Evolutionary conservation across 2,113 vertebrate species (phyloP), one percentile per base, ranked within the genome.

Genomic region (Amia ocellicauda): DNA sequence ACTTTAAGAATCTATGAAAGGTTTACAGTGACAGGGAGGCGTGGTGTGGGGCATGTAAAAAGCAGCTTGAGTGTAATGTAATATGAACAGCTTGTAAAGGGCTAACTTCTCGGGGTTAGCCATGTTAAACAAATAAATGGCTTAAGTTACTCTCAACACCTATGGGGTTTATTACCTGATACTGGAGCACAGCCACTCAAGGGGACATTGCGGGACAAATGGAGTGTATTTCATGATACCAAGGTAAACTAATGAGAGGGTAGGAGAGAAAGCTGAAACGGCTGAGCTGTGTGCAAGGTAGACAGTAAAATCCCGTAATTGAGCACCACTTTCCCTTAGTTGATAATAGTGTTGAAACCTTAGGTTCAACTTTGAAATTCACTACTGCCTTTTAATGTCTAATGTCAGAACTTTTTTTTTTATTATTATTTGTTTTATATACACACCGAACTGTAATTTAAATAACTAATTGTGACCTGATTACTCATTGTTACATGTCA

Each of bases 61-160:
- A 70, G 55, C 66, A 71, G 74, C 76, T 71, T 73, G 78, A 54
- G 40, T 73, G 67, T 86, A 85, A 85, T 72, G 66, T 79, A 80
- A 82, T 84, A 83, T 78, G 72, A 82, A 80, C 69, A 79, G 74
- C 68, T 80, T 82, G 65, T 67, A 73, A 71, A 68, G 67, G 74
- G 71, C 59, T 64, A 59, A 69, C 71, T 69, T 73, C 78, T 78
- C 66, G 76, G 58, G 72, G 70, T 86, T 79, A 80, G 70, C 71
- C 61, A 78, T 80, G 75, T 88, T 85, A 85, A 85, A 82, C 80
- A 87, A 89, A 82, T 79, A 74, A 57, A 56, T 64, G 60, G 73
- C 75, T 86, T 77, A 81, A 72, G 73, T 88, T 83, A 75, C 70
- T 83, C 19, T 63, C 72, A 78, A 72, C 78, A 81, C 69, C 60